A percentile compares a stretch with the other conserved stretches of the same genome.
phyloP scores from a whole-genome alignment of 2,113 vertebrate genomes.

The Brachypteracias leptosomus region DNA sequence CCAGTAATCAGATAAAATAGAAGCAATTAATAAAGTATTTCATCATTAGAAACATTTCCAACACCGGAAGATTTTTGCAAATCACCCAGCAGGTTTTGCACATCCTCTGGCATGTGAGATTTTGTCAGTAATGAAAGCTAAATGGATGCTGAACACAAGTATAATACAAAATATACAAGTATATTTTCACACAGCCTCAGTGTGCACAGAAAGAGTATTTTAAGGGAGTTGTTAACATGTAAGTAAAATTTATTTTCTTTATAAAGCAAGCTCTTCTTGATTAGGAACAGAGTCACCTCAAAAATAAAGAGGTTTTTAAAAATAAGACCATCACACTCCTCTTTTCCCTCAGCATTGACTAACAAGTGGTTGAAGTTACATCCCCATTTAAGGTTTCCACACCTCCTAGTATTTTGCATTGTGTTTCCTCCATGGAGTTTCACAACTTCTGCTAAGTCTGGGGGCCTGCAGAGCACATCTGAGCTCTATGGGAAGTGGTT shows the following conservation, averaged over 20 bases:
- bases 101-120: background rate
- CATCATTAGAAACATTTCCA: background rate
- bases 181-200: background rate
- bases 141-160: background rate
- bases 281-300: background rate
- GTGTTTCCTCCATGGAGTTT: constrained; percentile 26
- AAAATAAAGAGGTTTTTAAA: background rate
- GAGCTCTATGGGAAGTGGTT: background rate
- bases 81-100: background rate
- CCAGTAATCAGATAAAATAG: constrained; percentile 18
- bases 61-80: background rate
- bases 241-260: background rate
- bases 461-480: background rate
- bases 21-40: constrained; percentile 20
- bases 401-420: background rate
- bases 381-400: background rate
- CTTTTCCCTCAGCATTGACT: background rate
- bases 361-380: background rate
- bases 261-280: background rate
- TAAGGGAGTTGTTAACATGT: background rate
- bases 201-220: background rate
- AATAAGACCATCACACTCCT: background rate
- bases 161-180: too few species aligned
- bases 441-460: background rate
- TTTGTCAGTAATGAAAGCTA: background rate